Evolutionary conservation across 2,888 invertebrate species (phyloP), one percentile per base, ranked within the genome.

Genomic region (Orchesellides sinensis): DNA sequence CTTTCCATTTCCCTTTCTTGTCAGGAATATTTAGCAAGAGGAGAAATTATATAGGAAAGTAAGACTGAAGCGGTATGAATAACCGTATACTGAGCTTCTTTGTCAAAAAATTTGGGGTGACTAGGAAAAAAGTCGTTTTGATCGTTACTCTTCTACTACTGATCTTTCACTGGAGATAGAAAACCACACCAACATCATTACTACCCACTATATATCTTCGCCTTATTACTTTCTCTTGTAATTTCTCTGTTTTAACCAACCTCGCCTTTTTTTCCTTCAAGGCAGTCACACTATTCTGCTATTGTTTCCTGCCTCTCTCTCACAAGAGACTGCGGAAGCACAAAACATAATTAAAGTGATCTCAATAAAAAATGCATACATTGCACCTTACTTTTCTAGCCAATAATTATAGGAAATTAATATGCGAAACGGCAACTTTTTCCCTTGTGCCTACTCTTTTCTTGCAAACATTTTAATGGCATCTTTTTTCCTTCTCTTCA

Each of bases 381-480:
- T 89, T 86, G 89, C 89, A 89, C 88, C 87, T 89, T 88, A 85
- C 85, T 84, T 80, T 77, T 32, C 54, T 75, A 80, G 78, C 84
- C 88, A 87, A 88, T 88, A 88, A 89, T 89, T 89, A 88, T 88
- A 88, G 88, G 88, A 87, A 89, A 89, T 89, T 89, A 89, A 89
- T 89, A 89, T 89, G 89, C 89, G 87, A 86, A 87, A 87, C 87
- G 86, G 85, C 85, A 79, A 88, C 86, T 84, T 86, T 73, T 84
- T 56, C 80, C 82, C 72, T 84, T 61, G 80, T 80, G 80, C 52
- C 73, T 59, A 45, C 32, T 63, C 52, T 70, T 54, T 49, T 77
- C 40, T 59, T 32, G 54, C 66, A 54, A 35, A 19, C 45, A 56
- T 72, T 70, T 79, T 79, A 72, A 72, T 72, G 49, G 70, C 29